Percentiles rank a stretch among this genome's conserved stretches.
Conservation (phyloP, 2,113 vertebrate genomes). For the Prolemur simus region DNA sequence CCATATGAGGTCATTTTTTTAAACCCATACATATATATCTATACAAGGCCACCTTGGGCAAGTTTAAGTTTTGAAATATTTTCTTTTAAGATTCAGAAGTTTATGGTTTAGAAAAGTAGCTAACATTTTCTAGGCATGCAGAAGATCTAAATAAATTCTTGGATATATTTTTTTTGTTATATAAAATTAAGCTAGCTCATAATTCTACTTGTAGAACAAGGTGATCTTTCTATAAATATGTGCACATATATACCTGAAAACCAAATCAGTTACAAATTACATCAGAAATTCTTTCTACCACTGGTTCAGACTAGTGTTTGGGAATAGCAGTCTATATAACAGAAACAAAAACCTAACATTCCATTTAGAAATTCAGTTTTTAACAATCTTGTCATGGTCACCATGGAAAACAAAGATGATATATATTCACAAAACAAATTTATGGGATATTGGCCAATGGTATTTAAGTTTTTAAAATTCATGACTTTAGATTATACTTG, state of each 20-base stretch:
- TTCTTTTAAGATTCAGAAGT: background rate
- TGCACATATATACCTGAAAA: background rate
- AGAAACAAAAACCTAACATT: constrained; percentile 16
- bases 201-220: background rate
- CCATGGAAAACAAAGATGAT: background rate
- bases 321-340: background rate
- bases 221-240: background rate
- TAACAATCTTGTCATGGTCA: constrained; percentile 8
- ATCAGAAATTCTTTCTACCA: background rate
- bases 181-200: background rate
- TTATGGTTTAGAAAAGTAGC: background rate
- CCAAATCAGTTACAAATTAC: background rate
- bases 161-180: background rate
- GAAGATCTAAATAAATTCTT: constrained; percentile 16
- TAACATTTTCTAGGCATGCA: constrained; percentile 8
- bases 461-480: background rate
- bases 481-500: background rate
- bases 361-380: background rate
- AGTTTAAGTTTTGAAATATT: constrained; percentile 12
- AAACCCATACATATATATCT: too few relatives aligned
- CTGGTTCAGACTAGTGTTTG: background rate
- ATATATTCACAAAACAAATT: background rate
- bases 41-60: background rate
- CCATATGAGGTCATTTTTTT: background rate
- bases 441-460: background rate